Conservation (phyloP, 2,888 invertebrate genomes). For the Ceramica pisi region DNA sequence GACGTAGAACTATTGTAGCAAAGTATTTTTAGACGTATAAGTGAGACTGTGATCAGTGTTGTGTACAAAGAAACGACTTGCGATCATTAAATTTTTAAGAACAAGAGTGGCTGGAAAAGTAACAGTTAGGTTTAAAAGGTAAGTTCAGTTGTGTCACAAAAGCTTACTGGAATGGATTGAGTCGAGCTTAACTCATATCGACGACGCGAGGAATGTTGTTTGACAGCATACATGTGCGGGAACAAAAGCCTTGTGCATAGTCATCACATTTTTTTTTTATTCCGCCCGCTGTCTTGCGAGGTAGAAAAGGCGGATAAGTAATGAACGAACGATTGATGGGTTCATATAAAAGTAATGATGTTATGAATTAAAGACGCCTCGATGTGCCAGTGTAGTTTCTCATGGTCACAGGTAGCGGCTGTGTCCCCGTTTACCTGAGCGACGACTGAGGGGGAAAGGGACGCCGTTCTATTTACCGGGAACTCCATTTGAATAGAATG, state of each 20-base stretch:
- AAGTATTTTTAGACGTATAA: constrained; percentile 72
- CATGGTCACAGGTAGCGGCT: constrained; percentile 86
- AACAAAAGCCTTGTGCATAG: constrained; percentile 90
- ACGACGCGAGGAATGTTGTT: constrained; percentile 89
- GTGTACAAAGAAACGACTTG: constrained; percentile 78
- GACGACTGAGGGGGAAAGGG: constrained; percentile 78
- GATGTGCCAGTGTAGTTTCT: constrained; percentile 72
- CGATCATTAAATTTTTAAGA: constrained; percentile 77
- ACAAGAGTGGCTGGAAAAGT: constrained; percentile 81
- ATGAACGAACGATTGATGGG: constrained; percentile 60
- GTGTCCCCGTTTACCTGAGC: constrained; percentile 85
- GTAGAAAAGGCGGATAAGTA: constrained; percentile 68
- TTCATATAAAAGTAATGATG: constrained; percentile 62
- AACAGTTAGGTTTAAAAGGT: constrained; percentile 89
- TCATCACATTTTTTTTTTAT: constrained; percentile 86
- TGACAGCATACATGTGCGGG: constrained; percentile 90
- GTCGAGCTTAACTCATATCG: constrained; percentile 88
- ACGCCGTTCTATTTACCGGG: constrained; percentile 82
- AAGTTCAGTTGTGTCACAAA: constrained; percentile 89
- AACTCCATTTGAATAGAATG: constrained; percentile 84
- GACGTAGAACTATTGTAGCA: constrained; percentile 79
- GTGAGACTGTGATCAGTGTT: constrained; percentile 83
- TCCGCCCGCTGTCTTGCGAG: constrained; percentile 81
- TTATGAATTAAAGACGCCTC: constrained; percentile 74
- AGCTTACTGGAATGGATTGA: constrained; percentile 85